A percentile compares a stretch with the other conserved stretches of the same genome.
phyloP scores from a whole-genome alignment of 2,888 invertebrate species.

The Bellardia bayeri region DNA sequence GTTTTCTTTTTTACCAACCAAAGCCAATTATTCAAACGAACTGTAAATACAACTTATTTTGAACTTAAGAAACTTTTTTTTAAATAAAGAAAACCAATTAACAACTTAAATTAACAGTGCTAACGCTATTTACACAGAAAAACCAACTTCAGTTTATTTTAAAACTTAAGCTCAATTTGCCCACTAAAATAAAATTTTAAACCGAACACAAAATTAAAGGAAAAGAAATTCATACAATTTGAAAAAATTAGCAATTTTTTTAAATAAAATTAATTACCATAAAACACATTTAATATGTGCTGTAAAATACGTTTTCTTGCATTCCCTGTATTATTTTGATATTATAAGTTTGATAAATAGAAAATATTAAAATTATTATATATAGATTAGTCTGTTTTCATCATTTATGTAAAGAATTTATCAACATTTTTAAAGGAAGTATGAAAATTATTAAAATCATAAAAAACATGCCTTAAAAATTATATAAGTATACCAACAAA shows the following conservation, averaged over 20 bases:
- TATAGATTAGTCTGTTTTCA: not conserved
- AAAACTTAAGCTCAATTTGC: not conserved
- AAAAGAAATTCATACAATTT: slow-evolving; percentile 11
- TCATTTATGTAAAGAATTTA: slow-evolving; percentile 16
- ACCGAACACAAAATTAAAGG: not conserved
- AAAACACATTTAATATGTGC: slow-evolving; percentile 82
- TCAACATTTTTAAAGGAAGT: slow-evolving; percentile 27
- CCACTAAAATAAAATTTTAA: not conserved
- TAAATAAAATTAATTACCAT: slow-evolving; percentile 79
- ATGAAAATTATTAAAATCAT: slow-evolving; percentile 56
- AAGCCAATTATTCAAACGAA: too few species aligned
- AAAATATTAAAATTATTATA: slow-evolving; percentile 66
- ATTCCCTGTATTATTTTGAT: slow-evolving; percentile 77
- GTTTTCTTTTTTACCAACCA: too few species aligned
- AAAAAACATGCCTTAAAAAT: slow-evolving; percentile 58
- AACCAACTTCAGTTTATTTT: too few species aligned
- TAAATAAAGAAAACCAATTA: too few species aligned
- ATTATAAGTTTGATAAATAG: slow-evolving; percentile 67
- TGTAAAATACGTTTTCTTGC: slow-evolving; percentile 83
- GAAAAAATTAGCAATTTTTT: slow-evolving; percentile 44
- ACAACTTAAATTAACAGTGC: too few species aligned
- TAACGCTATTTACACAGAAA: too few species aligned
- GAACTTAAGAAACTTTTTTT: too few species aligned
- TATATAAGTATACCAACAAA: slow-evolving; percentile 4
- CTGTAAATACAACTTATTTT: too few species aligned